Evolutionary conservation across 2,797 vertebrate species (phyloP).

Genomic region (Sylvia borin): DNA sequence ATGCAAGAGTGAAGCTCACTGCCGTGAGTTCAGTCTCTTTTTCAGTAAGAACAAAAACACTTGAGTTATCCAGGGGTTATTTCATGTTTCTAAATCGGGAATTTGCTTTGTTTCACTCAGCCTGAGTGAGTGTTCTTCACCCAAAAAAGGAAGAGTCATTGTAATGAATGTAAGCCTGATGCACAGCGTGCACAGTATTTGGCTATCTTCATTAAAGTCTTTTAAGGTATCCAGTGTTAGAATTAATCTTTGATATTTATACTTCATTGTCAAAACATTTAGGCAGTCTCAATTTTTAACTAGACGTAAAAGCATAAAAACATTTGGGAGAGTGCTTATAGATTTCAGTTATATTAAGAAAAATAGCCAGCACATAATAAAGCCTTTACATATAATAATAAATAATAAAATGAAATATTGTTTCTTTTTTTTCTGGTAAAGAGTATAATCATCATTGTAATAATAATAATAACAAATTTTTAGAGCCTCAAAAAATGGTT

Average conservation of each 20-base stretch:
- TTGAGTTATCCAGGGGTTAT: constrained; percentile 9
- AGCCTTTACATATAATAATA: neutral
- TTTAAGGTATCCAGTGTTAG: constrained; percentile 17
- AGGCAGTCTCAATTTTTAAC: neutral
- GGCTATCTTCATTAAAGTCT: neutral
- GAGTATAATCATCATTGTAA: neutral
- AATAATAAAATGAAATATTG: neutral
- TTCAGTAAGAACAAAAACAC: neutral
- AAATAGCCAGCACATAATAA: neutral
- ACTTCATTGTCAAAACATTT: constrained; percentile 21
- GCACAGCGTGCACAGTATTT: neutral
- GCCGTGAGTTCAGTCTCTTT: neutral
- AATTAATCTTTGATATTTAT: constrained; percentile 12
- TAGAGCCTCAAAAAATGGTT: neutral
- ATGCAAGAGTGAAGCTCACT: rapidly evolving
- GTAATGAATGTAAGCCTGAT: neutral
- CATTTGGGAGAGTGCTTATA: neutral
- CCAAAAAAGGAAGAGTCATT: constrained; percentile 58
- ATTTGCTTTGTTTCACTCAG: constrained; percentile 6
- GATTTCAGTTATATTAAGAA: neutral
- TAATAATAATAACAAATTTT: neutral
- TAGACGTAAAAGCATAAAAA: neutral
- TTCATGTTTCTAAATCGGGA: constrained; percentile 67
- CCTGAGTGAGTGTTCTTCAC: constrained; percentile 16
- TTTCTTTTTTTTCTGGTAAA: neutral